These are phyloP conservation scores for Chelonus insularis DNA, from an alignment of 1,140 invertebrate species.

Conservation along the genomic window DNA sequence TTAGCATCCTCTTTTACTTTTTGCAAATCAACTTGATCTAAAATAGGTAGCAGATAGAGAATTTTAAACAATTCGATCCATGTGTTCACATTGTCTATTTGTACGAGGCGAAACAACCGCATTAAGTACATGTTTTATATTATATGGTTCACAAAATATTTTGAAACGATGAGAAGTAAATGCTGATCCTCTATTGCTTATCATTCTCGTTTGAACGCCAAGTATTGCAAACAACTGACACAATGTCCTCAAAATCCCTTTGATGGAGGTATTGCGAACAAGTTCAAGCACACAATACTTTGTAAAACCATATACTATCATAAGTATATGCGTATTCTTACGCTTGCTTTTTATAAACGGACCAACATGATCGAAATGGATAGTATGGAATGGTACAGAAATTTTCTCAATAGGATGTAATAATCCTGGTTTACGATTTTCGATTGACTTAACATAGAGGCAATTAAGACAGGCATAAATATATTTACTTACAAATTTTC, in stretches of 20 bases:
- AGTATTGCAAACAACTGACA: constrained; percentile 29
- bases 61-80: background rate
- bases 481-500: constrained; percentile 31
- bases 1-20: constrained; percentile 20
- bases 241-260: constrained; percentile 26
- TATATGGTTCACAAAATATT: constrained; percentile 31
- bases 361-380: constrained; percentile 41
- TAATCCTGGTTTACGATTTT: constrained; percentile 18
- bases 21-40: constrained; percentile 29
- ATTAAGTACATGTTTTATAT: constrained; percentile 41
- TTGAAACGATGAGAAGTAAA: constrained; percentile 40
- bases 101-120: constrained; percentile 41
- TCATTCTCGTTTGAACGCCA: constrained; percentile 35
- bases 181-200: constrained; percentile 39
- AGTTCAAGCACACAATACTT: constrained; percentile 42
- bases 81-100: constrained; percentile 32
- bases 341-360: constrained; percentile 33
- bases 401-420: constrained; percentile 40
- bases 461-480: constrained; percentile 32
- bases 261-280: constrained; percentile 33
- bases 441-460: constrained; percentile 26
- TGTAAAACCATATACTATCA: constrained; percentile 39
- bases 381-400: constrained; percentile 41
- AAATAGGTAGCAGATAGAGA: background rate
- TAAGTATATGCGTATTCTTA: constrained; percentile 34